These are phyloP conservation scores for Chloropsis hardwickii DNA, from an alignment of 2,113 vertebrate genomes.

Conservation along the genomic window DNA sequence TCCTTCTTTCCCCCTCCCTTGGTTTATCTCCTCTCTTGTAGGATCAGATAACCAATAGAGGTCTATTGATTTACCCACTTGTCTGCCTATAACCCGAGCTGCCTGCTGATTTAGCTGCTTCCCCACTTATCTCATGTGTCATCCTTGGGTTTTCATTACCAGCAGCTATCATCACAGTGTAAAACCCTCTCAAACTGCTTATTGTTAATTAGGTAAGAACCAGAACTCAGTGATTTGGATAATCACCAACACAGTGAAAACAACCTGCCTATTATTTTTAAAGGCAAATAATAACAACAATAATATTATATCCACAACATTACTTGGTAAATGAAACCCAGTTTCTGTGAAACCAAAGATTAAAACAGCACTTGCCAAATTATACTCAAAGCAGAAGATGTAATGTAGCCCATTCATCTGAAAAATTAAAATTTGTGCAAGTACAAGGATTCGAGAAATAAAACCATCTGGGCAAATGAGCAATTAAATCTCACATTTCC, in stretches of 20 bases:
- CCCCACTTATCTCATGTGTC: background rate
- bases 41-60: background rate
- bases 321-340: conserved; percentile 37
- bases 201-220: conserved; percentile 41
- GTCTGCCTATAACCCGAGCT: background rate
- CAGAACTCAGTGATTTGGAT: conserved; percentile 38
- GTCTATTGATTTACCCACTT: background rate
- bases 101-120: conserved; percentile 7
- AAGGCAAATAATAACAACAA: conserved; percentile 50
- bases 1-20: background rate
- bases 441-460: conserved; percentile 69
- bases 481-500: conserved; percentile 61
- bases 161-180: background rate
- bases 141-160: background rate
- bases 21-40: background rate
- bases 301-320: conserved; percentile 34
- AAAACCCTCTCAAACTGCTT: background rate
- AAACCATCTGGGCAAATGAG: conserved; percentile 67
- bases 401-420: conserved; percentile 64
- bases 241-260: background rate
- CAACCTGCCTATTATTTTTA: conserved; percentile 59
- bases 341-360: conserved; percentile 53
- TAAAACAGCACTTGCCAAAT: conserved; percentile 68
- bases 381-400: conserved; percentile 59
- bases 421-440: conserved; percentile 71